Evolutionary conservation across 2,797 vertebrate genomes (phyloP), one percentile per base, ranked within the genome.

Genomic region (Prionace glauca): DNA sequence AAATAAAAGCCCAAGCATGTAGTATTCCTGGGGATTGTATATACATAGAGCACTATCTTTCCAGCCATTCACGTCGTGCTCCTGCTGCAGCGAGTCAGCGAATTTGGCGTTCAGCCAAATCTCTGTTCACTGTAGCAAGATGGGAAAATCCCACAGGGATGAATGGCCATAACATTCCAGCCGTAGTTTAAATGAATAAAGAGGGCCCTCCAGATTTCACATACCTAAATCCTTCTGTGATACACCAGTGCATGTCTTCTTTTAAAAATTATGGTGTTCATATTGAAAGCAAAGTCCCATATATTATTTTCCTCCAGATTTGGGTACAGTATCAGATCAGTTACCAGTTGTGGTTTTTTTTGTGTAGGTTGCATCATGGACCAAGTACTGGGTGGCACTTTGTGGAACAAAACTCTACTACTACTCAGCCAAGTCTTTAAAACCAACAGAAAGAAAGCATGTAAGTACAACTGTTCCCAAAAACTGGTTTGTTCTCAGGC

Each of bases 391-490:
- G 99, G 98, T 98, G 67, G 99, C 99, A 93, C 97, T 99, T 24
- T 99, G 99, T 97, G 98, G 98, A 96, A 98, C 98, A 62, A 99
- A 99, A 32, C 98, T 99, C 96, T 98, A 98, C 96, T 99, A 99
- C 97, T 99, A 99, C 67, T 97, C 99, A 97, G 99, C 99, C 97
- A 99, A 99, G 97, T 99, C 99, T 97, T 97, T 99, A 96, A 99
- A 99, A 97, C 99, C 99, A 96, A 98, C 99, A 22, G 99, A 99
- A 96, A 98, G 99, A 97, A 99, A 99, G 97, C 99, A 99, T 96
- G 99, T 99, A 97, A 98, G 99, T 98, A 96, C 45, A 72, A 74
- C 71, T 74, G 26, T 95, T 95, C 95, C 60, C 41, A 41, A 87
- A 71, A 45, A 32, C 74, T 88, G 79, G 36, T 69, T 84, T 95